Conservation (phyloP, 2,113 vertebrate genomes). For the Oreochromis aureus region DNA sequence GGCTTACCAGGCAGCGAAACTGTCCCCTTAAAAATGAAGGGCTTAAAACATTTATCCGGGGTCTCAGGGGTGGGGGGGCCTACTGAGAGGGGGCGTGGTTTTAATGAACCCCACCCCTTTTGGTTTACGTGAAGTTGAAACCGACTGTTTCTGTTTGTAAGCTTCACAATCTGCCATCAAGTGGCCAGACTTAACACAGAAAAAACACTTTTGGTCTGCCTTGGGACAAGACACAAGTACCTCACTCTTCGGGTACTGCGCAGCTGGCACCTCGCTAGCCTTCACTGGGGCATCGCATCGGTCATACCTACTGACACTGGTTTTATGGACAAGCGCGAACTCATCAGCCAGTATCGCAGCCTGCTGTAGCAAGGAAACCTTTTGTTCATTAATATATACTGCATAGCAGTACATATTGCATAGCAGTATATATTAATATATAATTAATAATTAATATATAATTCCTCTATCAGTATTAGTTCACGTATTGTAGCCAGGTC, state of each 20-base stretch:
- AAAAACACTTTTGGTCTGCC: background rate
- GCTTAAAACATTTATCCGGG: background rate
- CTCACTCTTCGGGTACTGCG: background rate
- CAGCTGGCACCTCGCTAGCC: background rate
- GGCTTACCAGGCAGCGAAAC: background rate
- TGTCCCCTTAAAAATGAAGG: background rate
- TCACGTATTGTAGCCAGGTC: accelerated
- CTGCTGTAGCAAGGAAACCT: background rate
- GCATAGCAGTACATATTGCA: background rate
- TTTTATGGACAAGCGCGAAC: background rate
- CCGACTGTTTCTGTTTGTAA: background rate
- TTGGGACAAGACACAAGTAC: background rate
- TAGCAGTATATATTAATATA: no score
- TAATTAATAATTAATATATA: no score
- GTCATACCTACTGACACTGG: background rate
- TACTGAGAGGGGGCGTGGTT: background rate
- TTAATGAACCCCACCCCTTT: background rate
- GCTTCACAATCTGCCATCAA: background rate
- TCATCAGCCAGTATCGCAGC: background rate
- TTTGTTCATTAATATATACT: background rate
- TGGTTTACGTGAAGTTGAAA: background rate
- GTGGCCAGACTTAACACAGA: background rate
- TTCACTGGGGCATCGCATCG: background rate
- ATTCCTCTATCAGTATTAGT: background rate
- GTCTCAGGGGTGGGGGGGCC: background rate